A percentile compares a stretch with the other conserved stretches of the same genome.
phyloP scores from a whole-genome alignment of 2,797 vertebrate species.

The Diglossa cyanea region DNA sequence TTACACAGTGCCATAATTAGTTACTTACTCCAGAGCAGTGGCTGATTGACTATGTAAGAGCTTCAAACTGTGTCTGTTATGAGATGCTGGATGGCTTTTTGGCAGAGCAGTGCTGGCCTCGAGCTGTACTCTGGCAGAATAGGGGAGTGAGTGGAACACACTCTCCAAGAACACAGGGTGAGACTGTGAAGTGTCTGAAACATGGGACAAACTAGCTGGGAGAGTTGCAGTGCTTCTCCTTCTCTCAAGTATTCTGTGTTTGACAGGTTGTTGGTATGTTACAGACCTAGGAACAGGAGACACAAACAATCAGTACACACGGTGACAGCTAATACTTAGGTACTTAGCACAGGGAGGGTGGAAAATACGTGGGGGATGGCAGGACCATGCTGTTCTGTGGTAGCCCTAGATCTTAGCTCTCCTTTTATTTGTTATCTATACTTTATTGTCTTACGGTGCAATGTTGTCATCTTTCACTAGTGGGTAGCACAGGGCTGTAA shows the following conservation, averaged over 20 bases:
- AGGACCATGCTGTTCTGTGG: not conserved
- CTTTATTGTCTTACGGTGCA: not conserved
- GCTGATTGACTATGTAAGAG: not conserved
- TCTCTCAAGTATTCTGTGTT: not conserved
- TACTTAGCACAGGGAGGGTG: not conserved
- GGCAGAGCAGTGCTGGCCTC: not conserved
- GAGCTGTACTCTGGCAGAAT: not conserved
- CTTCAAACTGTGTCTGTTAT: not conserved
- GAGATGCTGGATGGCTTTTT: not conserved
- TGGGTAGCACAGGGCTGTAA: not conserved
- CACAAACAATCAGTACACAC: accelerated
- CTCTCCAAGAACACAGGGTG: not conserved
- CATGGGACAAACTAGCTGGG: not conserved
- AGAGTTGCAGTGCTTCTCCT: not conserved
- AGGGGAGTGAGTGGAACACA: not conserved
- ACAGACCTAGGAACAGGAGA: not conserved
- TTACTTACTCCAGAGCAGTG: not conserved
- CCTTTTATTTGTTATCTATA: not conserved
- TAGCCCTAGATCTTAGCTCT: not conserved
- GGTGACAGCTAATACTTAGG: not conserved
- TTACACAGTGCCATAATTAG: not conserved
- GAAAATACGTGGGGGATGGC: not conserved
- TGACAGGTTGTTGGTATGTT: not conserved
- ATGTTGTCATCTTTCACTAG: not conserved
- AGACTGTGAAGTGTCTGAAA: not conserved